These are phyloP conservation scores for Poeciliopsis gracilis DNA, from an alignment of 2,797 vertebrate genomes.

Conservation along the genomic window DNA sequence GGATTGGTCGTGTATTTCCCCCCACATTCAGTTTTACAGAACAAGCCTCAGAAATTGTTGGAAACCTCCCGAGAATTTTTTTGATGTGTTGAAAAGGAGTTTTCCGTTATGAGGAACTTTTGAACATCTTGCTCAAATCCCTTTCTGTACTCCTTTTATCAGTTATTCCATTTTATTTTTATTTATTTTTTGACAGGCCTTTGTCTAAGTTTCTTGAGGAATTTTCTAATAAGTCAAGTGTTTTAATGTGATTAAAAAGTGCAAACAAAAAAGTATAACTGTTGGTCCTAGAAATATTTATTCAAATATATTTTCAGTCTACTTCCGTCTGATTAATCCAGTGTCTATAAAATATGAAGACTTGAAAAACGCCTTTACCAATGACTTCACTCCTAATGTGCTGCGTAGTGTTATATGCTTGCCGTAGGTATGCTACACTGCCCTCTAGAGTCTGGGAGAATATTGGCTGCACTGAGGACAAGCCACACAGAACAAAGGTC, in stretches of 20 bases:
- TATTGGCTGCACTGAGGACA: no score
- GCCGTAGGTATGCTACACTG: no score
- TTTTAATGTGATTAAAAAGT: conserved; percentile 38
- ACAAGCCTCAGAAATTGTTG: conserved; percentile 27
- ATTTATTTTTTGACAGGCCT: conserved; percentile 11
- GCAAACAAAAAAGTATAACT: conserved; percentile 8
- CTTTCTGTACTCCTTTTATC: conserved; percentile 33
- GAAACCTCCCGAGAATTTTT: conserved; percentile 48
- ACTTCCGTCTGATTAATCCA: conserved; percentile 13
- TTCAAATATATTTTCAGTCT: background rate
- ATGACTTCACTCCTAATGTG: background rate
- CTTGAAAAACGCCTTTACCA: background rate
- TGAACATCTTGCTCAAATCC: conserved; percentile 38
- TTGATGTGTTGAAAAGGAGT: conserved; percentile 24
- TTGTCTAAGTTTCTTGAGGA: conserved; percentile 18
- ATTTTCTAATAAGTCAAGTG: conserved; percentile 18
- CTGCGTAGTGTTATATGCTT: no score
- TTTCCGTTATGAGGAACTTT: conserved; percentile 42
- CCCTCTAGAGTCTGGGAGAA: no score
- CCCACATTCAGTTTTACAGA: conserved; percentile 30
- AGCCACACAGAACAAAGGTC: no score
- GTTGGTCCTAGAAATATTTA: background rate
- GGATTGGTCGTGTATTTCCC: conserved; percentile 21
- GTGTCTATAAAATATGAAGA: conserved; percentile 16
- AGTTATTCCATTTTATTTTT: conserved; percentile 15